Evolutionary conservation across 2,888 invertebrate genomes (phyloP).

Genomic region (Cantharis lateralis): DNA sequence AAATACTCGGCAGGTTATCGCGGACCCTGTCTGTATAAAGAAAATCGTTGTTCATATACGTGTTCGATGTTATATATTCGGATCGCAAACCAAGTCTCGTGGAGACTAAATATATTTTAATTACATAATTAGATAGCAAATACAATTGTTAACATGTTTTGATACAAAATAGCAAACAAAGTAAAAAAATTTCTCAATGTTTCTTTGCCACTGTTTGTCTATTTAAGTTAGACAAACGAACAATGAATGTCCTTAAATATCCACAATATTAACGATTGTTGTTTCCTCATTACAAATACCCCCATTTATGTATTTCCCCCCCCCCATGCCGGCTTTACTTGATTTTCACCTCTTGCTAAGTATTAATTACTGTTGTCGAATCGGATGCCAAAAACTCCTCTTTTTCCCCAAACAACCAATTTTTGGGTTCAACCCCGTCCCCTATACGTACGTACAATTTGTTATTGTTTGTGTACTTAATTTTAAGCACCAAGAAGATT

Average conservation of each 20-base stretch:
- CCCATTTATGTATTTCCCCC: conserved; percentile 19
- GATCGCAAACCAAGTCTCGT: conserved; percentile 44
- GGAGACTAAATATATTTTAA: conserved; percentile 50
- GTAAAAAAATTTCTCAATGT: conserved; percentile 39
- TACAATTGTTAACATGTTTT: conserved; percentile 54
- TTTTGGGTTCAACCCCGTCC: not conserved
- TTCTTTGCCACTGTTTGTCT: conserved; percentile 29
- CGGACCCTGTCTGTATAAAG: conserved; percentile 48
- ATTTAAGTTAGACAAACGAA: conserved; percentile 11
- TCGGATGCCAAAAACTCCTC: conserved; percentile 3
- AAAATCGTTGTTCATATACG: conserved; percentile 44
- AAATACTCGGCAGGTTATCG: conserved; percentile 50
- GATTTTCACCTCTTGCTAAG: conserved; percentile 28
- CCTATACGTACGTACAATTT: conserved; percentile 18
- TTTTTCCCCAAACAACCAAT: not conserved
- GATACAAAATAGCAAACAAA: conserved; percentile 47
- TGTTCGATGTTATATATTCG: conserved; percentile 51
- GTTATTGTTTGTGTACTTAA: conserved; percentile 14
- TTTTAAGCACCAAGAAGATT: conserved; percentile 20
- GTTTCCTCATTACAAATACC: conserved; percentile 24
- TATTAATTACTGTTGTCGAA: conserved; percentile 18
- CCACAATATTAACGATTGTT: conserved; percentile 34
- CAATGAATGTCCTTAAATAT: conserved; percentile 24
- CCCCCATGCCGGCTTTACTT: conserved; percentile 28
- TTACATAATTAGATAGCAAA: conserved; percentile 51